These are phyloP conservation scores for Helicoverpa assulta DNA, from an alignment of 2,888 invertebrate genomes.

Conservation along the genomic window DNA sequence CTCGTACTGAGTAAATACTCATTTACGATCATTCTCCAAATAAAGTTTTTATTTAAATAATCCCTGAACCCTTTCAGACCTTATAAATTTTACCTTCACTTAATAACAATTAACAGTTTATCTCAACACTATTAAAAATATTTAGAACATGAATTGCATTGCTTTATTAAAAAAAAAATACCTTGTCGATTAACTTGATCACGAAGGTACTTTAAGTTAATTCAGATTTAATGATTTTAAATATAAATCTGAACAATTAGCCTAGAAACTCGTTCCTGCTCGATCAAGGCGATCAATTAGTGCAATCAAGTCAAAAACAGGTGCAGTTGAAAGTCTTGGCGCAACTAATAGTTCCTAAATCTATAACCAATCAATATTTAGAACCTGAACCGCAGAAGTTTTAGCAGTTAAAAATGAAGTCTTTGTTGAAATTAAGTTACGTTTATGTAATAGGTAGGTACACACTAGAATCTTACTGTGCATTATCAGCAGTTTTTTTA, in stretches of 20 bases:
- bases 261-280: conserved; percentile 6
- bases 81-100: too few relatives aligned
- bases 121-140: too few relatives aligned
- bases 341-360: conserved; percentile 35
- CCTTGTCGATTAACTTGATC: background rate
- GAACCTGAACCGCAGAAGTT: conserved; percentile 19
- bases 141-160: background rate
- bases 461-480: too few relatives aligned
- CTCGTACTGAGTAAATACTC: too few relatives aligned
- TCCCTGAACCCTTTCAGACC: too few relatives aligned
- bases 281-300: conserved; percentile 20
- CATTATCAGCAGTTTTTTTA: too few relatives aligned
- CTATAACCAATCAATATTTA: background rate
- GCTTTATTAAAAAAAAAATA: background rate
- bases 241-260: conserved; percentile 4
- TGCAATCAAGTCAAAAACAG: conserved; percentile 32
- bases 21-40: too few relatives aligned
- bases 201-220: background rate
- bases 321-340: conserved; percentile 27
- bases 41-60: too few relatives aligned
- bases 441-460: too few relatives aligned
- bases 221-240: background rate
- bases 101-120: too few relatives aligned
- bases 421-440: too few relatives aligned
- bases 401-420: background rate